Evolutionary conservation across 2,888 invertebrate genomes (phyloP), one percentile per base, ranked within the genome.

Genomic region (Ochropleura plecta): DNA sequence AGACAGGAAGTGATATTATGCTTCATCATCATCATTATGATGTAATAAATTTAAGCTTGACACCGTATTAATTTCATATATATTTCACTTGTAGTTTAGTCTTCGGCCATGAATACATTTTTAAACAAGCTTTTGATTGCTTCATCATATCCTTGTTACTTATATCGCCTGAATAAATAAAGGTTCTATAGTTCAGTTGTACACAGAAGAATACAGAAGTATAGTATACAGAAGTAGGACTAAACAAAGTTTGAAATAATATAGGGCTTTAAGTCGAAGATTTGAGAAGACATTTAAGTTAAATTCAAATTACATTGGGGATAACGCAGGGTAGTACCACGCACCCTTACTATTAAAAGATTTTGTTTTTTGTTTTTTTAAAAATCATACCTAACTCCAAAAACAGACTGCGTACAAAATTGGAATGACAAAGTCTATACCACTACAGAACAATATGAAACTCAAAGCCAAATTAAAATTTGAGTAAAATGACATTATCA

Each of bases 1-100:
- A 60, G 64, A 46, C 62, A 66, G 85, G 85, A 75, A 82, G 69
- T 63, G 44, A 75, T 59, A 79, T n/a, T 30, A 46, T 62, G 81
- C 76, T 14, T 63, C 71, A 76, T 73, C 68, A 78, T 72, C 60
- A n/a, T 73, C 59, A 40, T 44, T 40, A 42, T 80, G 60, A 73
- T 76, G 72, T 65, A 76, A 85, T n/a, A 42, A 9, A 18, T 60
- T 66, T 57, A 44, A 70, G 59, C 73, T 73, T 81, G 64, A 60
- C 59, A 64, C 49, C 53, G 64, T 70, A 46, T 42, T 42, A 60
- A 62, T 79, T 62, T 79, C 73, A 62, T 65, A 48, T 53, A 57
- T 78, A 49, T 80, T 81, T 73, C 67, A 79, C 70, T 67, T 70
- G 48, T 42, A 18, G 59, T 14, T n/a, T 40, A n/a, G 60, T 51